Conservation (phyloP, 2,888 invertebrate genomes). For the Tribolium freemani region DNA sequence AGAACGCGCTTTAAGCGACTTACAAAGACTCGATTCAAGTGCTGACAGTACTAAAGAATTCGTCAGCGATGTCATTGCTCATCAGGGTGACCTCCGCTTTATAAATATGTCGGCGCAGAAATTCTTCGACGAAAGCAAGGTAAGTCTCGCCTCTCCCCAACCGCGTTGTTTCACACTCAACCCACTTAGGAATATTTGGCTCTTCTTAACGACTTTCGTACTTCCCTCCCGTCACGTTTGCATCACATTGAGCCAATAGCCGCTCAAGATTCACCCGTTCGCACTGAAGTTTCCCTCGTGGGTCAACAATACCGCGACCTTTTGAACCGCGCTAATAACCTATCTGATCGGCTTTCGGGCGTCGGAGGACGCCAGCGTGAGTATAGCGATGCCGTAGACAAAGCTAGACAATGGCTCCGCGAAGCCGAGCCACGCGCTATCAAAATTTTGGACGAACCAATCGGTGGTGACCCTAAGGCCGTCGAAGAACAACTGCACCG, state of each 20-base stretch:
- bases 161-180: not conserved
- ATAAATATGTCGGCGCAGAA: conserved; percentile 97
- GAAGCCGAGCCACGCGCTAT: conserved; percentile 84
- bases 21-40: conserved; percentile 79
- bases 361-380: conserved; percentile 84
- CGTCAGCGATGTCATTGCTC: conserved; percentile 93
- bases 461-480: conserved; percentile 88
- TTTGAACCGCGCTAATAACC: conserved; percentile 83
- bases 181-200: conserved; percentile 80
- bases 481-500: conserved; percentile 89
- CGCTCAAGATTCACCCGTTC: conserved; percentile 81
- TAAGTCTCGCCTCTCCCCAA: conserved; percentile 58
- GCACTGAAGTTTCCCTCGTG: conserved; percentile 83
- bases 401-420: conserved; percentile 83
- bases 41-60: conserved; percentile 89
- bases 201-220: conserved; percentile 89
- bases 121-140: conserved; percentile 95
- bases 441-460: conserved; percentile 83
- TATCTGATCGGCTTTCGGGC: conserved; percentile 86
- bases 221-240: conserved; percentile 84
- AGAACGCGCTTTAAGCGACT: conserved; percentile 84
- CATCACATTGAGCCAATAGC: conserved; percentile 81
- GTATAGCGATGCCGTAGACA: conserved; percentile 87
- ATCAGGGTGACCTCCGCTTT: conserved; percentile 95
- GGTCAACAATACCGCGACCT: conserved; percentile 87